A percentile compares a stretch with the other conserved stretches of the same genome.
Conservation (phyloP, 2,113 vertebrate species). For the Enhydra lutris region DNA sequence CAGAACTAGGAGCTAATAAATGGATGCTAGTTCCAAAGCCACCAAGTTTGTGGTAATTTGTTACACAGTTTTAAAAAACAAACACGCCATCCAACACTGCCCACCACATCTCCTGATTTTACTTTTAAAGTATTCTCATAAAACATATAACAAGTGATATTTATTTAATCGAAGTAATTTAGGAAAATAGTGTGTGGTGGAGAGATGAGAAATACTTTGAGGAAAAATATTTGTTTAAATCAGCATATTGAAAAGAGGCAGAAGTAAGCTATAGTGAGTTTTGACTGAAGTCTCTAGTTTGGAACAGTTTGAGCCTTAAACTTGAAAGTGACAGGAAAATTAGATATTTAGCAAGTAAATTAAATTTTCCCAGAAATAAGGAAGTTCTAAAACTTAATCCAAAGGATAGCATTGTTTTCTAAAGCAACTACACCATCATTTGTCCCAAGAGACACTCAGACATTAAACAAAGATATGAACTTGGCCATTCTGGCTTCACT, state of each 20-base stretch:
- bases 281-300: neutral
- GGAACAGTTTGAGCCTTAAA: neutral
- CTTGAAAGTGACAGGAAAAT: neutral
- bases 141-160: neutral
- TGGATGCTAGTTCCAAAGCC: neutral
- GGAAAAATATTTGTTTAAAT: neutral
- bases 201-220: neutral
- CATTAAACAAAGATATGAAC: neutral
- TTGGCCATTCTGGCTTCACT: neutral
- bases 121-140: neutral
- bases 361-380: neutral
- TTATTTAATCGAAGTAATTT: neutral
- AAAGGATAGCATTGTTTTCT: conserved; percentile 20
- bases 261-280: neutral
- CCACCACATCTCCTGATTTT: neutral
- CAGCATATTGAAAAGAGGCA: neutral
- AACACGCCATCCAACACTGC: neutral
- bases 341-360: neutral
- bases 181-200: neutral
- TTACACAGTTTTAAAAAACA: neutral
- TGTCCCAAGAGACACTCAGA: neutral
- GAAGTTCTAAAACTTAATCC: neutral
- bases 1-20: neutral
- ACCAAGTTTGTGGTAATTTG: neutral
- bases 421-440: neutral